Conservation (phyloP, 2,888 invertebrate species). For the Ceratothoa steindachneri region DNA sequence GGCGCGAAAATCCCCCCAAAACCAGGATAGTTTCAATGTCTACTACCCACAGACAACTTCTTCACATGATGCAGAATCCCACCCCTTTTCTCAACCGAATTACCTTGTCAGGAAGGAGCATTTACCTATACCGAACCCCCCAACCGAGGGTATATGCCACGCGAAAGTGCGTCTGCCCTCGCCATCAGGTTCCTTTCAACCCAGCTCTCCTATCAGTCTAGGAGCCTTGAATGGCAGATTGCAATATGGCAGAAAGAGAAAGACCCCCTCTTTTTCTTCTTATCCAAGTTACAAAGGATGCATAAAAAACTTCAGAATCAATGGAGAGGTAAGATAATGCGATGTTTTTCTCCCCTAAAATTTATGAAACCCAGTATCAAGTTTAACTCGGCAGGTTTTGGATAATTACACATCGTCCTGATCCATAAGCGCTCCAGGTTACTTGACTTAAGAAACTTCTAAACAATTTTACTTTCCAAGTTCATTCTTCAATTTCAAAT, state of each 20-base stretch:
- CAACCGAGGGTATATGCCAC: background rate
- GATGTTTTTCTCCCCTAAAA: no score
- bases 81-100: background rate
- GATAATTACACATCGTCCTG: no score
- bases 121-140: background rate
- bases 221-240: background rate
- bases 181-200: background rate
- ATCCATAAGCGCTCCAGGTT: no score
- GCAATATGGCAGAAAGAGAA: background rate
- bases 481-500: no score
- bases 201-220: background rate
- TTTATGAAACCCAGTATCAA: no score
- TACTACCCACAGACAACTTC: background rate
- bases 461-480: no score
- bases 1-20: background rate
- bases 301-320: background rate
- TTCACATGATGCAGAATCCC: background rate
- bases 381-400: no score
- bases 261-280: background rate
- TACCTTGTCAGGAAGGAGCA: background rate
- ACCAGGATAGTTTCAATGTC: no score
- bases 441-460: no score
- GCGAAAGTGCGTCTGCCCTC: background rate
- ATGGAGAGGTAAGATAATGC: background rate
- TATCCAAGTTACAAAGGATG: background rate